Conservation (phyloP, 2,113 vertebrate genomes). For the Capreolus pygargus region DNA sequence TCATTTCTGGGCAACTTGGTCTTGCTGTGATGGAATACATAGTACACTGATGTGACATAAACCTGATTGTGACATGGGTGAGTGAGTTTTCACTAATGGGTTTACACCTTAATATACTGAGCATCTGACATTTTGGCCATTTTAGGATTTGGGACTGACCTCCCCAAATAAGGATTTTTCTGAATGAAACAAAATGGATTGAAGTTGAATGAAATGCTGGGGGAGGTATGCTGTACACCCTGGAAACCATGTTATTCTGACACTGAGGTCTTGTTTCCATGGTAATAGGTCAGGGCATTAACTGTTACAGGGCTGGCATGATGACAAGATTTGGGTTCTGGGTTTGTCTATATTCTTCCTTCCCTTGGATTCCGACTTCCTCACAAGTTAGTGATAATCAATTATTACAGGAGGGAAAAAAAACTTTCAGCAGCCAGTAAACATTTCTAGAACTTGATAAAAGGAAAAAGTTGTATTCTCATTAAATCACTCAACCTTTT, state of each 20-base stretch:
- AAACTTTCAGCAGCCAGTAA: neutral
- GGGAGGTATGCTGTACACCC: neutral
- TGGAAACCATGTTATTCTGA: neutral
- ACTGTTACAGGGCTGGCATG: neutral
- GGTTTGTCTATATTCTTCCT: neutral
- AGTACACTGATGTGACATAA: neutral
- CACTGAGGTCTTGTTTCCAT: constrained; percentile 33
- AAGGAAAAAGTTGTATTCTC: neutral
- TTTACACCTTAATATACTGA: neutral
- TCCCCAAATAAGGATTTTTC: constrained; percentile 45
- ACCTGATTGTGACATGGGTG: neutral
- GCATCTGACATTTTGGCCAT: neutral
- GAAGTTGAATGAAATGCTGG: constrained; percentile 28
- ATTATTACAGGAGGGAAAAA: neutral
- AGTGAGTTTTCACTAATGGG: neutral
- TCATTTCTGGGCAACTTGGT: neutral
- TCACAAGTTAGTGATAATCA: neutral
- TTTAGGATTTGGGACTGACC: neutral
- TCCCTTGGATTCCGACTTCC: neutral
- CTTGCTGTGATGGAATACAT: neutral
- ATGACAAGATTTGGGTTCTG: neutral
- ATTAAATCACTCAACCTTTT: neutral
- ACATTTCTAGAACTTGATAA: neutral
- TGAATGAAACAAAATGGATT: constrained; percentile 54
- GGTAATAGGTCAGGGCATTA: constrained; percentile 27